These are phyloP conservation scores for Coregonus clupeaformis DNA, from an alignment of 2,113 vertebrate species.

Conservation along the genomic window DNA sequence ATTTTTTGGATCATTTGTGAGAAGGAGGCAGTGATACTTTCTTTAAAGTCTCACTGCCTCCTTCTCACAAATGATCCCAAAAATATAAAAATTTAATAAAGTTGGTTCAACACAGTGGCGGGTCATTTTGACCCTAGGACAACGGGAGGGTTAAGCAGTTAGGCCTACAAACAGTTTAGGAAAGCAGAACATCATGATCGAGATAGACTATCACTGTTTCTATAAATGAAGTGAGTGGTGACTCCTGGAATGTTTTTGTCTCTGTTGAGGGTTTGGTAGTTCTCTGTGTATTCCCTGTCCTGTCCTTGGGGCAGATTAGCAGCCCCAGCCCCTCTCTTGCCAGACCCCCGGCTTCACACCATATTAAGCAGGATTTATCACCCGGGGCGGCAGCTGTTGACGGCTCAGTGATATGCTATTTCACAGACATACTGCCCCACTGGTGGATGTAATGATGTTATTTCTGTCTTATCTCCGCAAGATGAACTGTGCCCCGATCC, in stretches of 20 bases:
- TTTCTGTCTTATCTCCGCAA: constrained; percentile 31
- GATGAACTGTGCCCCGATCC: constrained; percentile 14
- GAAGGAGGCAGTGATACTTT: too few species aligned
- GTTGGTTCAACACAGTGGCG: too few species aligned
- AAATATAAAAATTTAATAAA: too few species aligned
- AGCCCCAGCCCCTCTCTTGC: background rate
- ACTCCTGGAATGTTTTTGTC: too few species aligned
- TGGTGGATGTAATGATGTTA: constrained; percentile 20
- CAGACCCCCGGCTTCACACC: constrained; percentile 11
- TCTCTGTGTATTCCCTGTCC: background rate
- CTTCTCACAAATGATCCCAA: too few species aligned
- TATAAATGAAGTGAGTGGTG: too few species aligned
- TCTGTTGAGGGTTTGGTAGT: background rate
- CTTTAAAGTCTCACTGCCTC: too few species aligned
- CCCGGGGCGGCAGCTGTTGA: constrained; percentile 19
- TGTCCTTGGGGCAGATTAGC: background rate
- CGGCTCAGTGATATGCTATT: constrained; percentile 25
- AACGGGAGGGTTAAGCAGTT: too few species aligned
- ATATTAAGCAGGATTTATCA: constrained; percentile 20
- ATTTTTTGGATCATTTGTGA: too few species aligned
- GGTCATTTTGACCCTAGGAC: too few species aligned
- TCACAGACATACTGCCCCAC: constrained; percentile 18
- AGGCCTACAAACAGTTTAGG: background rate
- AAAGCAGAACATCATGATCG: background rate
- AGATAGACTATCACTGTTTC: too few species aligned